Conservation (phyloP, 2,113 vertebrate species). For the Panthera leo region DNA sequence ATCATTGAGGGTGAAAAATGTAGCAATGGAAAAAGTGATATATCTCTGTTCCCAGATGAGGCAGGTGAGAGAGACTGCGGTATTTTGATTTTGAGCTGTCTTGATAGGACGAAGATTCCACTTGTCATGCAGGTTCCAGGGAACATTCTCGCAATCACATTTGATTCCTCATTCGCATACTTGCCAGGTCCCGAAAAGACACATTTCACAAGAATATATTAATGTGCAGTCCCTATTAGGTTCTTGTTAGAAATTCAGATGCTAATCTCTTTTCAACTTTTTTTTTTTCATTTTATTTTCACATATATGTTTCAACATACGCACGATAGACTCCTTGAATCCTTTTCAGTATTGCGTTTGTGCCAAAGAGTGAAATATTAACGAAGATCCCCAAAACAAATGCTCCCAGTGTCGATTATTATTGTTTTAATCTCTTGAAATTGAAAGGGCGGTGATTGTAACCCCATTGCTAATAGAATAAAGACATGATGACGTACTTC, state of each 20-base stretch:
- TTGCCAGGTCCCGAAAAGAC: not conserved
- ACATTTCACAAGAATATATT: no score
- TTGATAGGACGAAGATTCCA: not conserved
- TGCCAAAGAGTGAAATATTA: not conserved
- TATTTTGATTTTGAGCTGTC: not conserved
- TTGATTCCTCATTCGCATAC: rapidly evolving
- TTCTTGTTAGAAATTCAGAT: not conserved
- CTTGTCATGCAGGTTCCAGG: not conserved
- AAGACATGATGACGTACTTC: rapidly evolving
- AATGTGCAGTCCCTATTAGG: rapidly evolving
- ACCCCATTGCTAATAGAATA: not conserved
- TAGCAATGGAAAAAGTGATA: rapidly evolving
- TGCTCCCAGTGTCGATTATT: not conserved
- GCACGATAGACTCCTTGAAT: not conserved
- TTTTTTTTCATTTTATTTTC: not conserved
- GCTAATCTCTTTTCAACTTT: not conserved
- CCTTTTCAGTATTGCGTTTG: not conserved
- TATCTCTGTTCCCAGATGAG: not conserved
- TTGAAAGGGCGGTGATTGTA: not conserved
- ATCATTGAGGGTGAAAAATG: rapidly evolving
- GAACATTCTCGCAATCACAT: rapidly evolving
- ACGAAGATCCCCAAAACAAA: not conserved
- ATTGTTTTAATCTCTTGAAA: not conserved
- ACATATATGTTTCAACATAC: not conserved
- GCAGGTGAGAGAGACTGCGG: rapidly evolving